These are phyloP conservation scores for Bellardia pandia DNA, from an alignment of 2,888 invertebrate genomes.

Conservation along the genomic window DNA sequence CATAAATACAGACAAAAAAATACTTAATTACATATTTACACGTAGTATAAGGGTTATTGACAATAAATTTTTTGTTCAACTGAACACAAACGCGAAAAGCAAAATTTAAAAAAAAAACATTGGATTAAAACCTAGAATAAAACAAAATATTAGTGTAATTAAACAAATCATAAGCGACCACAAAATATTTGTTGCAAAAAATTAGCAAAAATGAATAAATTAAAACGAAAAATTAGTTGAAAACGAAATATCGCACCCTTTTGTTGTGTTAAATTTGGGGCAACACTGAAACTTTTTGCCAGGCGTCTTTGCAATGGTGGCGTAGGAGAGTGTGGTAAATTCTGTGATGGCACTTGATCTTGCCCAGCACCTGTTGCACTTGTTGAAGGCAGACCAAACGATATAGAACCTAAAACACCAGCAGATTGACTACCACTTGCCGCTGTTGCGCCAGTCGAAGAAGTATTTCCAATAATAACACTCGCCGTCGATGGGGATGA, in stretches of 20 bases:
- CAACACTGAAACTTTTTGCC: slow-evolving; percentile 96
- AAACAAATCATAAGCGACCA: slow-evolving; percentile 42
- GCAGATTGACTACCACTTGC: slow-evolving; percentile 84
- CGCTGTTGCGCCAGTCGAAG: slow-evolving; percentile 84
- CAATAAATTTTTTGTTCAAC: background rate
- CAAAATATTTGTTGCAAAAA: background rate
- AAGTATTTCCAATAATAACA: slow-evolving; percentile 72
- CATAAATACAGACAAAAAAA: slow-evolving; percentile 19
- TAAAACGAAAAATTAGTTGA: slow-evolving; percentile 49
- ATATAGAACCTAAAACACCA: slow-evolving; percentile 80
- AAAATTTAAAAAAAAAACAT: slow-evolving; percentile 2
- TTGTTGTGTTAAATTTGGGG: slow-evolving; percentile 86
- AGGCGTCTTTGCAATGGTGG: slow-evolving; percentile 94
- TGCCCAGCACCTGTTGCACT: slow-evolving; percentile 63
- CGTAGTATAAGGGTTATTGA: slow-evolving; percentile 37
- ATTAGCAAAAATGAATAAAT: slow-evolving; percentile 47
- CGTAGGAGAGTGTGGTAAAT: slow-evolving; percentile 89
- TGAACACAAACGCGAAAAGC: slow-evolving; percentile 15
- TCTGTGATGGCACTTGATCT: slow-evolving; percentile 65
- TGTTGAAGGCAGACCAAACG: slow-evolving; percentile 78
- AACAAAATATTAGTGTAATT: slow-evolving; percentile 35
- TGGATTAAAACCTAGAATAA: slow-evolving; percentile 9
- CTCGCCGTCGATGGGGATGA: slow-evolving; percentile 62
- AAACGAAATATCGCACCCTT: slow-evolving; percentile 82
- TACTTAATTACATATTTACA: slow-evolving; percentile 45